These are phyloP conservation scores for Lucilia cuprina DNA, from an alignment of 1,140 invertebrate genomes.

Conservation along the genomic window DNA sequence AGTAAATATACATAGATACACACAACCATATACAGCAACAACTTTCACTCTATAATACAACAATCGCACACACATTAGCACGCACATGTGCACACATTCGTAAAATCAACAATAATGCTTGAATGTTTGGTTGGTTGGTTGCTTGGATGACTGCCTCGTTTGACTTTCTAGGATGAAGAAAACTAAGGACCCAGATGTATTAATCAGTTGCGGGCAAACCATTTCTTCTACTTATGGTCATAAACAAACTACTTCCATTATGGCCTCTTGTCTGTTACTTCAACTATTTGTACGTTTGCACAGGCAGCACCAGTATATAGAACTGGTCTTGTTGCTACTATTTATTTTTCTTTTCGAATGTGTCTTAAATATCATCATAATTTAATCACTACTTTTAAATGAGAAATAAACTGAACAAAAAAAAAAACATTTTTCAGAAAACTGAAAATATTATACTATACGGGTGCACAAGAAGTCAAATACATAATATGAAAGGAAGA, in stretches of 20 bases:
- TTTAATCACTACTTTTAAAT: constrained; percentile 9
- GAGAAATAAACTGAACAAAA: neutral
- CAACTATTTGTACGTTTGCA: neutral
- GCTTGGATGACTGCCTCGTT: neutral
- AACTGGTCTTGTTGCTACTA: neutral
- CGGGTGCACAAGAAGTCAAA: too few species aligned
- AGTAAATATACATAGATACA: neutral
- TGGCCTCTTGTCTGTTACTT: neutral
- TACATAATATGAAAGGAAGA: too few species aligned
- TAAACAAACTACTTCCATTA: neutral
- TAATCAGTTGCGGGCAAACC: neutral
- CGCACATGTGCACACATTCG: neutral
- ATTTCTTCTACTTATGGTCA: neutral
- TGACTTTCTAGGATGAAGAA: neutral
- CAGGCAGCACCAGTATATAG: neutral
- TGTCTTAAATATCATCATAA: constrained; percentile 22
- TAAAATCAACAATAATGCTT: neutral
- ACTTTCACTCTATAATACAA: neutral
- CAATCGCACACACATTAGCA: neutral
- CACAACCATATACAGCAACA: neutral
- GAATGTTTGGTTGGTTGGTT: neutral
- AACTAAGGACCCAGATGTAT: neutral
- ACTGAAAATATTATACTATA: too few species aligned
- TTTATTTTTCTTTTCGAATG: neutral
- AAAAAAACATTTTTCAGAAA: too few species aligned